Percentiles rank a stretch among this genome's conserved stretches.
Evolutionary conservation across 2,888 invertebrate genomes (phyloP).

Genomic region (Pseudococcus longispinus): DNA sequence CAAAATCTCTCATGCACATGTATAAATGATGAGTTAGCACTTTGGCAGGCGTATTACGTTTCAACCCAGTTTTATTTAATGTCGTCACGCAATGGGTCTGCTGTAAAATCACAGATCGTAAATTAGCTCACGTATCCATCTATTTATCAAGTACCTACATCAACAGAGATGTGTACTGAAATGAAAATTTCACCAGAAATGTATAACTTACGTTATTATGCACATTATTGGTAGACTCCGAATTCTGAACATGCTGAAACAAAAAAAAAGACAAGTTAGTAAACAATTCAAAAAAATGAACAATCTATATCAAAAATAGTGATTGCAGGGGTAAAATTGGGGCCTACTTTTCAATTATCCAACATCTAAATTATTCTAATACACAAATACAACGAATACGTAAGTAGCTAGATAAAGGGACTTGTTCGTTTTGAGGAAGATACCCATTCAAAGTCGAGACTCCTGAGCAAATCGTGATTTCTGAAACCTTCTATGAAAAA

Average conservation of each 20-base stretch:
- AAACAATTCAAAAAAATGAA: not conserved
- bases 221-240: constrained; percentile 64
- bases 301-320: not conserved
- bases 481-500: not conserved
- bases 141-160: too few species aligned
- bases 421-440: too few species aligned
- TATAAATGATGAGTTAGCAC: constrained; percentile 79
- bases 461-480: not conserved
- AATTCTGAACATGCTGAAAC: constrained; percentile 67
- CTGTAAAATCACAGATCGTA: not conserved
- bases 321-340: too few species aligned
- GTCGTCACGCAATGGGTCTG: constrained; percentile 50
- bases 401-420: too few species aligned
- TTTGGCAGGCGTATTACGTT: constrained; percentile 65
- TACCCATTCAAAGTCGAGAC: not conserved
- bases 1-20: constrained; percentile 88
- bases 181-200: not conserved
- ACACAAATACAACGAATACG: too few species aligned
- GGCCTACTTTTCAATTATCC: too few species aligned
- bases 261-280: constrained; percentile 24
- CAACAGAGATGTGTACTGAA: too few species aligned
- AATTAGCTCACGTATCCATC: not conserved
- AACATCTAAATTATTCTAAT: too few species aligned
- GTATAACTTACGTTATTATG: constrained; percentile 64
- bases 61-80: constrained; percentile 61